Percentiles rank a stretch among this genome's conserved stretches.
phyloP scores from a whole-genome alignment of 2,888 invertebrate genomes.

The Erebia epiphron region DNA sequence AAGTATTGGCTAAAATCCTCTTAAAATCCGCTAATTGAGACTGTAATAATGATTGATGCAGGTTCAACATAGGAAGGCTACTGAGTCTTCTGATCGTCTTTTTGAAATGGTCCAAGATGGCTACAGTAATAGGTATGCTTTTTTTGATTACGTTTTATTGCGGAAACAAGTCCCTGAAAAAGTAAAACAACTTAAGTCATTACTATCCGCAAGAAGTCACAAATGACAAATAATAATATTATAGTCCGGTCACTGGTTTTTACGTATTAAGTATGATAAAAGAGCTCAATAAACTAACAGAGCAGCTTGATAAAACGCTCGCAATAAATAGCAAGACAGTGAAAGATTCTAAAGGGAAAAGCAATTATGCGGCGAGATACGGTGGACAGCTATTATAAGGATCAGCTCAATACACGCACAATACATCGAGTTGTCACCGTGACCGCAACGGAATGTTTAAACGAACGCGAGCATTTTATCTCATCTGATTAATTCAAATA shows the following conservation, averaged over 20 bases:
- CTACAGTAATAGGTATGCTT: no score
- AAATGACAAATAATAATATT: background rate
- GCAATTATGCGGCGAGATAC: constrained; percentile 42
- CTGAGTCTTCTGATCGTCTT: no score
- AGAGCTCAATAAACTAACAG: constrained; percentile 14
- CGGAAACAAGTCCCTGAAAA: no score
- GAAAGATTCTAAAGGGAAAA: constrained; percentile 31
- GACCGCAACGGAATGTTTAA: constrained; percentile 79
- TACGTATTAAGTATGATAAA: background rate
- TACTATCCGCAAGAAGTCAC: background rate
- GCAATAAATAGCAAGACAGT: constrained; percentile 21
- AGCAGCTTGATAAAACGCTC: constrained; percentile 17
- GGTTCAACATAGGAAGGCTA: no score
- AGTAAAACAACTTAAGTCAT: no score
- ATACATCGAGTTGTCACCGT: constrained; percentile 80
- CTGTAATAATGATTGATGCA: no score
- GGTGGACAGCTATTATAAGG: constrained; percentile 65
- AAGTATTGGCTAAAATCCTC: no score
- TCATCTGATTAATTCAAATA: constrained; percentile 83
- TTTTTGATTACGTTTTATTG: no score
- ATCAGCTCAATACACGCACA: constrained; percentile 74
- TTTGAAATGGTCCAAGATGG: no score
- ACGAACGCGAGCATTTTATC: constrained; percentile 78
- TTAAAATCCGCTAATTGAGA: no score
- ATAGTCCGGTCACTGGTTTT: no score